These are phyloP conservation scores for Merodon equestris DNA, from an alignment of 2,888 invertebrate species.

Conservation along the genomic window DNA sequence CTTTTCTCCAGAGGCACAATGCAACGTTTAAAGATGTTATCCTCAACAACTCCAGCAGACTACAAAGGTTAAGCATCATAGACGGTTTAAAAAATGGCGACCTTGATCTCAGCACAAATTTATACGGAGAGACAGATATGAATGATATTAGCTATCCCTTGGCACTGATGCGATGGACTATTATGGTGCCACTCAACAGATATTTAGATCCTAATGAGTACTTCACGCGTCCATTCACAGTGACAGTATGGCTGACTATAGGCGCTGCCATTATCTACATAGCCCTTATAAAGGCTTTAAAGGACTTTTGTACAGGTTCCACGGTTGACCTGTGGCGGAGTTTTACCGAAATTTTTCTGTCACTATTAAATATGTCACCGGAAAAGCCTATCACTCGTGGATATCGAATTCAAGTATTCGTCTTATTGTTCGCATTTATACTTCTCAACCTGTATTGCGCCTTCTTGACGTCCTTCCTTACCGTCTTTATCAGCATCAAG, in stretches of 20 bases:
- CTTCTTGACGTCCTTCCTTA: constrained; percentile 50
- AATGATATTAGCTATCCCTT: constrained; percentile 30
- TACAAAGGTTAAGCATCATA: too few species aligned
- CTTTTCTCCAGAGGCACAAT: too few species aligned
- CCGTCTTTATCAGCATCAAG: constrained; percentile 44
- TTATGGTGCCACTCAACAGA: constrained; percentile 41
- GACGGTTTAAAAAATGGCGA: too few species aligned
- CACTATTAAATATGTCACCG: constrained; percentile 1
- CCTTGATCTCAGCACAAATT: too few species aligned
- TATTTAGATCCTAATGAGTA: constrained; percentile 33
- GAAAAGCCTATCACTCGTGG: not conserved
- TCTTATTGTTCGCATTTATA: constrained; percentile 36
- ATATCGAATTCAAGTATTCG: constrained; percentile 37
- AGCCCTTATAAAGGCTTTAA: constrained; percentile 17
- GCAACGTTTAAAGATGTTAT: too few species aligned
- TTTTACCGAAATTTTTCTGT: constrained; percentile 21
- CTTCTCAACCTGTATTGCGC: constrained; percentile 30
- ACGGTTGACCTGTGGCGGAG: constrained; percentile 13
- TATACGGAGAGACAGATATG: too few species aligned
- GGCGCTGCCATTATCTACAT: constrained; percentile 31
- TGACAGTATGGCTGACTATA: constrained; percentile 26
- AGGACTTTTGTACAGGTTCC: not conserved
- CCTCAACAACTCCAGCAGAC: too few species aligned
- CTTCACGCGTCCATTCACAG: constrained; percentile 17
- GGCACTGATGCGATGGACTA: not conserved